phyloP scores from a whole-genome alignment of 2,113 vertebrate species.

The Eonycteris spelaea region DNA sequence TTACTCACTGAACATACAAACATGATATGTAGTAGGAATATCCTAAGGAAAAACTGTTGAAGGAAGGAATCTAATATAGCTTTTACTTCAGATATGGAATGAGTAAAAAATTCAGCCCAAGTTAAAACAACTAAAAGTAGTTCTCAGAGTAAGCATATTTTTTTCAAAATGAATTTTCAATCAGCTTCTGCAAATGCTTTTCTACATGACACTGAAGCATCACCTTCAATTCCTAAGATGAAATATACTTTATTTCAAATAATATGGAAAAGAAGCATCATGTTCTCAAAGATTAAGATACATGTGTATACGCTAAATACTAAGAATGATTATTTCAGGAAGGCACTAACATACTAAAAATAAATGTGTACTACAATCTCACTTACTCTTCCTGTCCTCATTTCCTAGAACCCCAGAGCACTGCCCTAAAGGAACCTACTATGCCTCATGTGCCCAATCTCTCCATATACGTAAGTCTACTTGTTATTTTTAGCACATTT shows the following conservation, averaged over 20 bases:
- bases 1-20: background rate
- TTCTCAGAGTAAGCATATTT: background rate
- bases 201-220: background rate
- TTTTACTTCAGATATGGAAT: background rate
- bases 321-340: background rate
- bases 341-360: background rate
- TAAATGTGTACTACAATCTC: background rate
- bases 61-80: background rate
- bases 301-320: background rate
- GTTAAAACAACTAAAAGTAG: background rate
- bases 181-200: background rate
- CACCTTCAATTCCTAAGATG: background rate
- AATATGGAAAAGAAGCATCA: background rate
- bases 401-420: conserved; percentile 45
- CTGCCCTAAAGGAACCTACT: conserved; percentile 18
- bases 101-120: background rate
- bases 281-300: background rate
- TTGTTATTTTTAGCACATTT: conserved; percentile 64
- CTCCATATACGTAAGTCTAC: conserved; percentile 1
- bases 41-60: background rate
- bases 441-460: background rate
- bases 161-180: background rate
- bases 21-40: background rate
- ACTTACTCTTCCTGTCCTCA: background rate
- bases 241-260: background rate